Base-by-base conservation (phyloP, 2,113 vertebrate genomes). In the Saccopteryx leptura region DNA sequence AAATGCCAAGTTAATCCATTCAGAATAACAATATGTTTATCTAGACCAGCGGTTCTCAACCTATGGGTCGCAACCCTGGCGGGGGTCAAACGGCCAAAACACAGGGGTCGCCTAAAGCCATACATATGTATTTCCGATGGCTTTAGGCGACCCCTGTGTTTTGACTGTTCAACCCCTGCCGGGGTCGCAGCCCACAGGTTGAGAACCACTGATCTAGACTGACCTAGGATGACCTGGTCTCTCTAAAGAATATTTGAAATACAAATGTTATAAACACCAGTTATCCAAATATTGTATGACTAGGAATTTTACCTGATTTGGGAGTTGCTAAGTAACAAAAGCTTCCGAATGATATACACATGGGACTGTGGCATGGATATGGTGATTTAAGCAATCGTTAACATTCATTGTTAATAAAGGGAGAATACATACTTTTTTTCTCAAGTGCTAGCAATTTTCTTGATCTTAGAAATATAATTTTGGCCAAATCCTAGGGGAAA, bases 321-420 rank as follows among this genome's bases (percentile, higher is more conserved):
- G 31, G 17, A 58, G 88, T 95, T 96, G 63, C 88, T 89, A 96
- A 66, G 85, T 88, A 91, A 94, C 81, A 96, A 66, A 90, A 61
- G 65, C 71, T 82, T 96, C 54, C 60, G 94, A 92, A 86, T 24
- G 48, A 60, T 88, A 69, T 17, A 31, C 21, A 33, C 18, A 31
- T 7, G 17, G 19, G 46, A 26, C 3, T 61, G 15, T 68, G 28
- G 15, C 63, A 15, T 52, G 81, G 23, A 23, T 88, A 58, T 39
- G 28, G 6, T 78, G 28, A 85, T 90, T 86, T 85, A 52, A 39
- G 5, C 9, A 2, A 71, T 94, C 82, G 92, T 85, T 94, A 93
- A 65, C 18, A 75, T 66, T 68, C 26, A 71, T 86, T 95, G 33
- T 74, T 94, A 95, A 78, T 48, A 26, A 66, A 69, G 50, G 23